phyloP scores from a whole-genome alignment of 2,113 vertebrate species.

The Neotragus pygmaeus region DNA sequence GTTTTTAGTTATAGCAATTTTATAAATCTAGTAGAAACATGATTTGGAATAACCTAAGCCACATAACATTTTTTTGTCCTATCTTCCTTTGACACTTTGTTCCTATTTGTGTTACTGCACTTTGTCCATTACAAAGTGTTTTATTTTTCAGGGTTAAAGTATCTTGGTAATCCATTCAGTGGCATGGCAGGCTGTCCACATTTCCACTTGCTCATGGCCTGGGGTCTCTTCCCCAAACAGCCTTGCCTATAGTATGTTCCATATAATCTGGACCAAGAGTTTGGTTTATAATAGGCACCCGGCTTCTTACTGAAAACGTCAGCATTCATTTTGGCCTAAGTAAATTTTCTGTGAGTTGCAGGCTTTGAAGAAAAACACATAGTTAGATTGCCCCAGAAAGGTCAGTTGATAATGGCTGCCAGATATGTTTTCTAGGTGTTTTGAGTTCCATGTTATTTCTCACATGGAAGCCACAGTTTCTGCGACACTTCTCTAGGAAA shows the following conservation, averaged over 20 bases:
- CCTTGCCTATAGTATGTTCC: not conserved
- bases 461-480: not conserved
- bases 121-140: not conserved
- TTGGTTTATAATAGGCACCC: not conserved
- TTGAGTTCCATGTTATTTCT: not conserved
- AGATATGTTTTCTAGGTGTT: not conserved
- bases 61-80: not conserved
- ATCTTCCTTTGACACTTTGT: not conserved
- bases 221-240: not conserved
- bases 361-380: not conserved
- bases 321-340: not conserved
- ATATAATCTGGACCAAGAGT: not conserved
- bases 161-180: not conserved
- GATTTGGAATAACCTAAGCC: not conserved
- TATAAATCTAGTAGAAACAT: not conserved
- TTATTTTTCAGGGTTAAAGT: not conserved
- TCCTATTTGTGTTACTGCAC: not conserved
- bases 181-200: no score
- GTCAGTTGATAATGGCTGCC: not conserved
- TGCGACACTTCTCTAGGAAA: not conserved
- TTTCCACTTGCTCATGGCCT: not conserved
- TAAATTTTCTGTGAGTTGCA: not conserved
- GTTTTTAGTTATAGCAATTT: not conserved
- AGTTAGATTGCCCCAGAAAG: not conserved
- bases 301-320: not conserved